phyloP scores from a whole-genome alignment of 2,888 invertebrate genomes.

The Dendrolimus houi region DNA sequence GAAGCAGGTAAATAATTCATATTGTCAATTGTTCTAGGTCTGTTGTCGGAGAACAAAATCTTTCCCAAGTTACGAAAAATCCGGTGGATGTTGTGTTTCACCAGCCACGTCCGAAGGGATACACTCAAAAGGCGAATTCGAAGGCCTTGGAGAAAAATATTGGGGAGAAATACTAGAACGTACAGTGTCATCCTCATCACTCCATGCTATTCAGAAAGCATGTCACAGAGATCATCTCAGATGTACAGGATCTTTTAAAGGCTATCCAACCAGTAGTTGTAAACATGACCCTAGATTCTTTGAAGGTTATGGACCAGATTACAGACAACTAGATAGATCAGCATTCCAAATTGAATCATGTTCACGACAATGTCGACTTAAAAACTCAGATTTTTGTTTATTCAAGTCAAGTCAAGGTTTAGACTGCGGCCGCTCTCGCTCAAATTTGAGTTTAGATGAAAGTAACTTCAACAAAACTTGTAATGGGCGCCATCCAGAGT shows the following conservation, averaged over 20 bases:
- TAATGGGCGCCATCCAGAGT: conserved; percentile 67
- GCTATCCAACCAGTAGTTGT: conserved; percentile 52
- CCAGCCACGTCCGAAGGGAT: conserved; percentile 65
- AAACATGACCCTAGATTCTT: conserved; percentile 65
- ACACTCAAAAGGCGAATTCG: conserved; percentile 76
- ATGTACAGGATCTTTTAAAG: conserved; percentile 67
- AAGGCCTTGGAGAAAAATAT: conserved; percentile 82
- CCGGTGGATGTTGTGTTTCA: conserved; percentile 66
- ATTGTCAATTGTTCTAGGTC: conserved; percentile 31
- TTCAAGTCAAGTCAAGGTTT: conserved; percentile 58
- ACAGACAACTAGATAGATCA: conserved; percentile 60
- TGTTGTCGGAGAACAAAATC: conserved; percentile 62
- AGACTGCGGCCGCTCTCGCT: conserved; percentile 65
- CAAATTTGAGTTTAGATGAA: conserved; percentile 68
- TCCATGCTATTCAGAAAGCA: conserved; percentile 80
- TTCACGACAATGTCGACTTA: conserved; percentile 63
- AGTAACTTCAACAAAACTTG: conserved; percentile 65
- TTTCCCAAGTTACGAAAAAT: conserved; percentile 58
- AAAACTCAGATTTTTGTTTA: conserved; percentile 65
- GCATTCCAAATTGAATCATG: conserved; percentile 70
- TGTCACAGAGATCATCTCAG: conserved; percentile 58
- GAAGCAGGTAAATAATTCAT: conserved; percentile 1
- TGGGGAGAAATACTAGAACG: conserved; percentile 88
- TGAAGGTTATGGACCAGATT: conserved; percentile 60
- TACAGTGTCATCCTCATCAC: conserved; percentile 84